Percentiles rank a stretch among this genome's conserved stretches.
These are phyloP conservation scores for Ametastegia equiseti DNA, from an alignment of 2,888 invertebrate genomes.

Conservation along the genomic window DNA sequence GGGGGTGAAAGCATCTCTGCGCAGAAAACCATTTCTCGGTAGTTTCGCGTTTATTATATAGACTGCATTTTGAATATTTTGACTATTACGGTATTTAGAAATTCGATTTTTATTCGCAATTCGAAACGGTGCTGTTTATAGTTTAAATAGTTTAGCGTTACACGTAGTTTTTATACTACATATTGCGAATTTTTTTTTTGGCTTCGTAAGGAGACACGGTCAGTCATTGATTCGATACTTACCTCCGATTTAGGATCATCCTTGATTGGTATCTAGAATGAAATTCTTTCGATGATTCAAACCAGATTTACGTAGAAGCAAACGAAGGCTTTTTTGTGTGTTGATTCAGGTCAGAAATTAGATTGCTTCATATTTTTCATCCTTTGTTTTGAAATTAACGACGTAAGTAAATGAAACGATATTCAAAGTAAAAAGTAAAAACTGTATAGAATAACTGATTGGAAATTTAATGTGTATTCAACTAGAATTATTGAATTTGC, in stretches of 20 bases:
- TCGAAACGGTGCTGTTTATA: neutral
- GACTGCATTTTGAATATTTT: neutral
- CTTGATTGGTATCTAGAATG: neutral
- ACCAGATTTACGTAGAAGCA: neutral
- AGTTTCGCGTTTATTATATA: neutral
- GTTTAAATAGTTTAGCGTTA: too few relatives aligned
- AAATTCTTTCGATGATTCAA: neutral
- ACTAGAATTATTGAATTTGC: too few relatives aligned
- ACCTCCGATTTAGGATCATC: neutral
- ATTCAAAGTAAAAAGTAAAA: too few relatives aligned
- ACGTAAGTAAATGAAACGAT: too few relatives aligned
- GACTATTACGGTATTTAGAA: neutral
- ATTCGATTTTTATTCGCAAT: neutral
- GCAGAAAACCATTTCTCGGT: neutral
- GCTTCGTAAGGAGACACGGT: neutral
- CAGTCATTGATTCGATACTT: neutral
- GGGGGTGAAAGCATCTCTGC: neutral
- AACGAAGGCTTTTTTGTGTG: neutral
- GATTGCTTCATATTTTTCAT: too few relatives aligned
- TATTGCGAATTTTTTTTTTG: too few relatives aligned
- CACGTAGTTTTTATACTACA: too few relatives aligned
- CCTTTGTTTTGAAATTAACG: too few relatives aligned
- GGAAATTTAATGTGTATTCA: too few relatives aligned
- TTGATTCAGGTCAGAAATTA: neutral
- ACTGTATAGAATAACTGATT: too few relatives aligned